Conservation (phyloP, 2,113 vertebrate genomes). For the Gobiocypris rarus region DNA sequence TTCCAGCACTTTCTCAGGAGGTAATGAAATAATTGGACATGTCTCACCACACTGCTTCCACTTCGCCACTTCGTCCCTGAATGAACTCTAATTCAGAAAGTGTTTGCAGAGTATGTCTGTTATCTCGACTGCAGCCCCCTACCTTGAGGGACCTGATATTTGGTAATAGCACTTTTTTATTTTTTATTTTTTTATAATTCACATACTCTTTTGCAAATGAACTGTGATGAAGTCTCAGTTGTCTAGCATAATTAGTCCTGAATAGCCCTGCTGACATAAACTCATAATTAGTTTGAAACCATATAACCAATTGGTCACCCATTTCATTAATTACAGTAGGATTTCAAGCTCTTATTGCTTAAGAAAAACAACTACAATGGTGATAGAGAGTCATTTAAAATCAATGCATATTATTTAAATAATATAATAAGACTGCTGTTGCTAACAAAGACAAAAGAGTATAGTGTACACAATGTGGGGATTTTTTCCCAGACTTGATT, state of each 20-base stretch:
- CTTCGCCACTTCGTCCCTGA: slow-evolving; percentile 20
- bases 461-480: neutral
- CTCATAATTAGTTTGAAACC: slow-evolving; percentile 17
- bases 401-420: neutral
- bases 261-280: slow-evolving; percentile 6
- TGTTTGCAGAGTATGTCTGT: slow-evolving; percentile 37
- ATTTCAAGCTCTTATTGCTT: neutral
- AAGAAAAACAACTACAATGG: slow-evolving; percentile 11
- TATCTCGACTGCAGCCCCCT: slow-evolving; percentile 43
- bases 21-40: slow-evolving; percentile 42
- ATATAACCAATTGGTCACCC: slow-evolving; percentile 22
- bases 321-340: neutral
- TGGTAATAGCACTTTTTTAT: slow-evolving; percentile 15
- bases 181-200: neutral
- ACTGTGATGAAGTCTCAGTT: slow-evolving; percentile 32
- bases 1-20: slow-evolving; percentile 42
- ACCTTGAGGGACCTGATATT: slow-evolving; percentile 43
- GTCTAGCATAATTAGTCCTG: slow-evolving; percentile 45
- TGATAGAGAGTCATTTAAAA: neutral
- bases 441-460: no score
- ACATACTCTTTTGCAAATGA: neutral
- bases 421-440: neutral
- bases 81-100: slow-evolving; percentile 34
- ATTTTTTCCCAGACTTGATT: neutral
- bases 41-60: slow-evolving; percentile 26